phyloP scores from a whole-genome alignment of 2,888 invertebrate species.

The Synanthedon tipuliformis region DNA sequence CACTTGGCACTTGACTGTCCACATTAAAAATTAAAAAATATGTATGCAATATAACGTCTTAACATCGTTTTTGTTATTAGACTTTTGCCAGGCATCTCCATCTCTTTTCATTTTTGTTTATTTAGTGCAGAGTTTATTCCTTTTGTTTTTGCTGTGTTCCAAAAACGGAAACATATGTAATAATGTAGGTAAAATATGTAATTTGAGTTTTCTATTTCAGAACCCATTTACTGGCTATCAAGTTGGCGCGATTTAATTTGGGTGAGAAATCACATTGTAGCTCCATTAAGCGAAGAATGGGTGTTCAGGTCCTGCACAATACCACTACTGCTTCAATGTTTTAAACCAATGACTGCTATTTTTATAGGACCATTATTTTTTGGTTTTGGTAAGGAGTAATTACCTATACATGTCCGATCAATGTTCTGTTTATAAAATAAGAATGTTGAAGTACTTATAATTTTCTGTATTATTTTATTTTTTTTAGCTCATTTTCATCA shows the following conservation, averaged over 20 bases:
- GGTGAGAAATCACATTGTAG: conserved; percentile 90
- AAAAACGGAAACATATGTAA: too few relatives aligned
- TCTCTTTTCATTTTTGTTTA: too few relatives aligned
- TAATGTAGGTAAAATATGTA: too few relatives aligned
- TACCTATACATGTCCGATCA: not conserved
- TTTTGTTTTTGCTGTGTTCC: too few relatives aligned
- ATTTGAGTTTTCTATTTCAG: conserved; percentile 40
- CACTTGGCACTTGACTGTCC: too few relatives aligned
- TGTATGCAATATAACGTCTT: too few relatives aligned
- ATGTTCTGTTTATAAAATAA: not conserved
- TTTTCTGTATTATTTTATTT: not conserved
- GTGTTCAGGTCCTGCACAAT: conserved; percentile 96
- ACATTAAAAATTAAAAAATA: too few relatives aligned
- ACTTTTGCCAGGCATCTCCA: too few relatives aligned
- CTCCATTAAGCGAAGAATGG: conserved; percentile 95
- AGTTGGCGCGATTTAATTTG: conserved; percentile 81
- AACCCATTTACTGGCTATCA: conserved; percentile 78
- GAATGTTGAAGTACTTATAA: too few relatives aligned
- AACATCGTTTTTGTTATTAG: too few relatives aligned
- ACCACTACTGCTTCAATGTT: conserved; percentile 87
- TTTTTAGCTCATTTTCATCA: conserved; percentile 91
- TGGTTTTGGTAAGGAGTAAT: conserved; percentile 78
- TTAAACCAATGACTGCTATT: conserved; percentile 79
- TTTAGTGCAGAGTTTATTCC: too few relatives aligned
- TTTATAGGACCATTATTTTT: conserved; percentile 91